Conservation (phyloP, 2,888 invertebrate species). For the Erebia epiphron region DNA sequence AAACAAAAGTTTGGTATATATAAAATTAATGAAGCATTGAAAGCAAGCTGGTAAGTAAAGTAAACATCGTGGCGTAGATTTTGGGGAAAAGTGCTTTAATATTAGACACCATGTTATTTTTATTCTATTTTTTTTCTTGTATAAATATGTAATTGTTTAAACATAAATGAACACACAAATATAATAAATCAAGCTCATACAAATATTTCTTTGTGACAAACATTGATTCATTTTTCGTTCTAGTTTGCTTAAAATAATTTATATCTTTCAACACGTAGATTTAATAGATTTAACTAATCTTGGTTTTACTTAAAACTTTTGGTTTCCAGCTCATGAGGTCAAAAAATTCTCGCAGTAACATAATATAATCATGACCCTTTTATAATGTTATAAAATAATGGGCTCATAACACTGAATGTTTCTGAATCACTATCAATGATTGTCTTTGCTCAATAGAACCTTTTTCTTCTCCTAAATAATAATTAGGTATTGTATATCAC, state of each 20-base stretch:
- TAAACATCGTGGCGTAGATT: slow-evolving; percentile 53
- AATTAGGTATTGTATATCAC: too few species aligned
- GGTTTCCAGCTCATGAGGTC: too few species aligned
- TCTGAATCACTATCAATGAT: too few species aligned
- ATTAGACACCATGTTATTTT: not conserved
- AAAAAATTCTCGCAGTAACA: too few species aligned
- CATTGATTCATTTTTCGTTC: not conserved
- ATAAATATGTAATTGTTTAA: not conserved
- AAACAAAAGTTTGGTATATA: slow-evolving; percentile 58
- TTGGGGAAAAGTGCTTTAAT: slow-evolving; percentile 40
- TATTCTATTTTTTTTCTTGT: not conserved
- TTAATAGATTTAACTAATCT: too few species aligned
- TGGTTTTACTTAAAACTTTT: too few species aligned
- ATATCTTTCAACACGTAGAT: too few species aligned
- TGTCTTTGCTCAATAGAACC: too few species aligned
- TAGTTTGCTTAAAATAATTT: not conserved
- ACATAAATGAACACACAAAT: not conserved
- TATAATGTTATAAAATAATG: too few species aligned
- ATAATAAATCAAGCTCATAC: not conserved
- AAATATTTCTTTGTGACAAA: not conserved
- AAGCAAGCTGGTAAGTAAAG: slow-evolving; percentile 55
- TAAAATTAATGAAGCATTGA: slow-evolving; percentile 68
- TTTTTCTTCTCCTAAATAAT: too few species aligned
- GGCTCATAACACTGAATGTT: too few species aligned
- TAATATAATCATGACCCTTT: too few species aligned